Percentiles rank a stretch among this genome's conserved stretches.
Conservation (phyloP, 2,888 invertebrate genomes). For the Suillia variegata region DNA sequence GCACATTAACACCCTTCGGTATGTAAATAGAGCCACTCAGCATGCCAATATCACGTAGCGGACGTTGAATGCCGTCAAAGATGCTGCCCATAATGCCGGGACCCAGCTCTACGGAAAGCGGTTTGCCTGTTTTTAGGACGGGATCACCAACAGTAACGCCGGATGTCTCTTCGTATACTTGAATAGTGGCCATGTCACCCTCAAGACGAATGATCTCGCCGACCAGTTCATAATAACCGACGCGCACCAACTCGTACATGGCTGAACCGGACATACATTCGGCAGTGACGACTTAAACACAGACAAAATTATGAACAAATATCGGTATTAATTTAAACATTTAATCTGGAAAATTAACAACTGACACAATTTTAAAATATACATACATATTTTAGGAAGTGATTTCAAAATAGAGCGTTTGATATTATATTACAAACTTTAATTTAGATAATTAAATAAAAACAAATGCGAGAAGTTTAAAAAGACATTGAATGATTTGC, state of each 20-base stretch:
- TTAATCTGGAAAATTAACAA: neutral
- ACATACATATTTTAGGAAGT: neutral
- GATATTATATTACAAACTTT: neutral
- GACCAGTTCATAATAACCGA: conserved; percentile 95
- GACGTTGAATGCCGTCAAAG: conserved; percentile 99
- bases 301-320: conserved; percentile 35
- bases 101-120: conserved; percentile 96
- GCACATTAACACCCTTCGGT: conserved; percentile 96
- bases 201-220: conserved; percentile 99
- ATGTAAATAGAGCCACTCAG: conserved; percentile 96
- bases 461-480: neutral
- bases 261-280: conserved; percentile 99
- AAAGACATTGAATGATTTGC: no score
- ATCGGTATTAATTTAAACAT: neutral
- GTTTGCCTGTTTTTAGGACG: conserved; percentile 96
- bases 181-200: conserved; percentile 99
- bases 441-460: no score
- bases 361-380: neutral
- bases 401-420: neutral
- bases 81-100: conserved; percentile 99
- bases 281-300: conserved; percentile 98
- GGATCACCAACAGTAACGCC: conserved; percentile 99
- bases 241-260: conserved; percentile 99
- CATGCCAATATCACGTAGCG: conserved; percentile 92
- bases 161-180: conserved; percentile 95